Evolutionary conservation across 2,113 vertebrate genomes (phyloP).

Genomic region (Limanda limanda): DNA sequence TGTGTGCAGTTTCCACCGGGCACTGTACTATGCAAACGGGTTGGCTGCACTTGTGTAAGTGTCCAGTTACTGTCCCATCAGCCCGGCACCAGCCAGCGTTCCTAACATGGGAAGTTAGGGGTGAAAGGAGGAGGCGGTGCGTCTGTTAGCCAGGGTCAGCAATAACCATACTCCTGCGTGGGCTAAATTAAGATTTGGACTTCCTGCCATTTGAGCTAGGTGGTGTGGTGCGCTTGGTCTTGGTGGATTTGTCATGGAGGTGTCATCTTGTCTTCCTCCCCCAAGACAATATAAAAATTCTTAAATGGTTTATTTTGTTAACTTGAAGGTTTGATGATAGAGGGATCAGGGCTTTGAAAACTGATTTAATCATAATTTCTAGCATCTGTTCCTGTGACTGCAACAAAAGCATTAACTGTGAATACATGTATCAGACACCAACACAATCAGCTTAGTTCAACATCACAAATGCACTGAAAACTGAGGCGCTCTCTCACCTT

Average conservation of each 20-base stretch:
- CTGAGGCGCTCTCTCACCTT: no score
- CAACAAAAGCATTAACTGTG: background rate
- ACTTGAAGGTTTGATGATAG: background rate
- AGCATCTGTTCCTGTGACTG: background rate
- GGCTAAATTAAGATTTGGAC: constrained; percentile 72
- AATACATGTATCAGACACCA: no score
- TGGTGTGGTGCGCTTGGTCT: constrained; percentile 1
- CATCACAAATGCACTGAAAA: no score
- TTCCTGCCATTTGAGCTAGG: constrained; percentile 41
- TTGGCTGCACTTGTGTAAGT: constrained; percentile 6
- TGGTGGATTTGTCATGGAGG: background rate
- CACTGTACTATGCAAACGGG: background rate
- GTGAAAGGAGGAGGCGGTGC: constrained; percentile 7
- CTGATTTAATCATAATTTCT: background rate
- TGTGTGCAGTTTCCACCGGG: background rate
- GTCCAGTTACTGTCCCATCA: constrained; percentile 33
- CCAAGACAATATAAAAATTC: background rate
- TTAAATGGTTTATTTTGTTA: no score
- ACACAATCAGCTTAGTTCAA: no score
- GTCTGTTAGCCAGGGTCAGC: constrained; percentile 28
- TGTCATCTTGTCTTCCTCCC: background rate
- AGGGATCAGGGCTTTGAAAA: background rate
- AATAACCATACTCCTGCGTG: constrained; percentile 28
- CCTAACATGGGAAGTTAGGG: constrained; percentile 41
- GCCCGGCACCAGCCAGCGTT: constrained; percentile 8